A percentile compares a stretch with the other conserved stretches of the same genome.
phyloP scores from a whole-genome alignment of 2,113 vertebrate genomes.

The Psittacula cyanocephala region DNA sequence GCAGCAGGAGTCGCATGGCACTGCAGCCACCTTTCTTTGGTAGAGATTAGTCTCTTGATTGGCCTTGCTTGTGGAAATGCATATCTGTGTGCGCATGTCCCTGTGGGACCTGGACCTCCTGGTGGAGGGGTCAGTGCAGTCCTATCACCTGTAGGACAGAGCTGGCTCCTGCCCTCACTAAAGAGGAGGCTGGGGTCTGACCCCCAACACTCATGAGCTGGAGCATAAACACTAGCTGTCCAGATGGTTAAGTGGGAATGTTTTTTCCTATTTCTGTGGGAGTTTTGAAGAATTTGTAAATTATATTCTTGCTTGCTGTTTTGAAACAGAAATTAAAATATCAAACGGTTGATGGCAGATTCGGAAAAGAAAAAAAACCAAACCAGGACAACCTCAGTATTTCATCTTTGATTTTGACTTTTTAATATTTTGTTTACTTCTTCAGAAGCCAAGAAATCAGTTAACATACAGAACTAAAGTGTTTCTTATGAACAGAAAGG shows the following conservation, averaged over 20 bases:
- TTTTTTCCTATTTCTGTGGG: background rate
- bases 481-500: background rate
- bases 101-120: rapidly evolving
- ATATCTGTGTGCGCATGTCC: background rate
- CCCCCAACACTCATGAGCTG: background rate
- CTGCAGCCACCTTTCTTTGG: background rate
- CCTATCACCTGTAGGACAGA: background rate
- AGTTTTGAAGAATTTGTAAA: constrained; percentile 13
- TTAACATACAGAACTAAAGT: background rate
- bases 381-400: constrained; percentile 1
- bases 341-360: background rate
- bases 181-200: background rate
- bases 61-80: background rate
- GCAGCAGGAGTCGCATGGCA: background rate
- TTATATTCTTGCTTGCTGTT: background rate
- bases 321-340: constrained; percentile 26
- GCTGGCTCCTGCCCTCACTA: background rate
- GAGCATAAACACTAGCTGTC: background rate
- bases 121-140: background rate
- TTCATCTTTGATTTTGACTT: constrained; percentile 11
- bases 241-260: background rate
- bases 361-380: background rate
- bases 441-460: background rate
- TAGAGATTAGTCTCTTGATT: background rate
- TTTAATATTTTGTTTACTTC: constrained; percentile 12